Conservation (phyloP, 2,113 vertebrate genomes). For the Passer domesticus region DNA sequence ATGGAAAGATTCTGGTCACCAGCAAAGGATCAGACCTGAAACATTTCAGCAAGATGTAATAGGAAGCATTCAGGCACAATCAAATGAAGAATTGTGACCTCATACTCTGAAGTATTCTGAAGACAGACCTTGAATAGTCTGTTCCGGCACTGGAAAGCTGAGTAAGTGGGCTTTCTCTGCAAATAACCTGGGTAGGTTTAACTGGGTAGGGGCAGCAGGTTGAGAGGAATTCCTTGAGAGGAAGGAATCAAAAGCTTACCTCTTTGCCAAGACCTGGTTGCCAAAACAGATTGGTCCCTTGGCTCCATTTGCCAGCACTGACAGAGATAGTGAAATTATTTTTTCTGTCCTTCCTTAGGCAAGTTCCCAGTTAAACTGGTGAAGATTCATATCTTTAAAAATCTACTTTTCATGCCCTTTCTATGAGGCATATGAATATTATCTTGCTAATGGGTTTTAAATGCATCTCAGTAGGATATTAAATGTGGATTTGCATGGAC, state of each 20-base stretch:
- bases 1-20: background rate
- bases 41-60: background rate
- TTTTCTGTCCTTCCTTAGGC: background rate
- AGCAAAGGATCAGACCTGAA: background rate
- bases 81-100: background rate
- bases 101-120: background rate
- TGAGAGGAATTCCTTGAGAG: background rate
- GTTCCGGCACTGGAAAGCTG: background rate
- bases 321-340: background rate
- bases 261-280: background rate
- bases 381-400: background rate
- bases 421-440: slow-evolving; percentile 11
- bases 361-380: background rate
- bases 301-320: background rate
- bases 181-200: background rate
- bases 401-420: slow-evolving; percentile 16
- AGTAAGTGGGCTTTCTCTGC: background rate
- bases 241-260: background rate
- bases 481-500: slow-evolving; percentile 44
- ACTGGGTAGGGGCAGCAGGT: background rate
- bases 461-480: slow-evolving; percentile 48
- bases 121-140: background rate
- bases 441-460: slow-evolving; percentile 37
- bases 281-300: background rate
- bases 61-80: background rate